Base-by-base conservation (phyloP, 2,888 invertebrate genomes). In the Uloborus plumipes region DNA sequence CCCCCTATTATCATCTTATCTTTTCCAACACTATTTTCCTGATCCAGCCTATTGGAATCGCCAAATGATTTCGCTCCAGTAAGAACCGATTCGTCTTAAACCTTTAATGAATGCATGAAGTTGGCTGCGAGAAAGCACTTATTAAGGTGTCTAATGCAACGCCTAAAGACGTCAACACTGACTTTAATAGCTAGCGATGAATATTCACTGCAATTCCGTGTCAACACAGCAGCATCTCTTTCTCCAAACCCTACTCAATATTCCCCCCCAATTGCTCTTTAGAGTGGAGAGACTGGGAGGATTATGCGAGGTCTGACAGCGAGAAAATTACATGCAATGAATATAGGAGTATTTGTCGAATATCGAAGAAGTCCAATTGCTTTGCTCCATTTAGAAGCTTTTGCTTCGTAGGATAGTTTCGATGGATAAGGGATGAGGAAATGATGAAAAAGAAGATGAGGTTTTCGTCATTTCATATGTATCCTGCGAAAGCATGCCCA, bases 341-440 rank as follows among this genome's bases (percentile, higher is more conserved):
- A 59, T 66, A 66, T 59, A 59, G 59, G 74, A 74, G 66, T 74
- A 74, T 74, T 31, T 65, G 55, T 55, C n/a, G 22, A 49, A 20
- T 58, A 50, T 65, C 7, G 20, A 51, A 58, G 22, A 14, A 18
- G 49, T 49, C n/a, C 55, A 20, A 39, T 18, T 31, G 47, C 50
- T 15, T 71, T 59, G 14, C 50, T 26, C 18, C 47, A 47, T 59
- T 70, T 18, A 47, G 47, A 26, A 50, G 20, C 51, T 72, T 72
- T 72, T 26, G 18, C 39, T 39, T 39, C 39, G 39, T 39, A 39
- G 39, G 39, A 11, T 39, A 11, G 39, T 11, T 39, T 39, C 39
- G 39, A 39, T 39, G 39, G 39, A 39, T 39, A 9, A 11, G 39
- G 39, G 39, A 39, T 39, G 39, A 11, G 39, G 39, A 39, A 39